A percentile compares a stretch with the other conserved stretches of the same genome.
These are phyloP conservation scores for Acanthurus lineatus DNA, from an alignment of 2,797 vertebrate genomes.

Conservation along the genomic window DNA sequence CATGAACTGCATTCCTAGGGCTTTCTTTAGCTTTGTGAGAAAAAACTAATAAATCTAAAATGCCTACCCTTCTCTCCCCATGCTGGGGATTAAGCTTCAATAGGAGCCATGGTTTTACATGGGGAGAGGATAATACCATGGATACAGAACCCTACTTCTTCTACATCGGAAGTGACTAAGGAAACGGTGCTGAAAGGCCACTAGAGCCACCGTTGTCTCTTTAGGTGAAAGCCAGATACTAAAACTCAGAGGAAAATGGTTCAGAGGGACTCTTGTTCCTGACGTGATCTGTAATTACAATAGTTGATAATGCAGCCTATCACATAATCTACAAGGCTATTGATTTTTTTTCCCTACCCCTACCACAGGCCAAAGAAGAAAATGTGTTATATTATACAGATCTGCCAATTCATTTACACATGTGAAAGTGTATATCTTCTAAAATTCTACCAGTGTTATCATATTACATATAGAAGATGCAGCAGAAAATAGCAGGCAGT, in stretches of 20 bases:
- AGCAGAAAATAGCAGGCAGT: background rate
- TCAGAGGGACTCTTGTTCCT: constrained; percentile 42
- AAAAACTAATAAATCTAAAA: constrained; percentile 81
- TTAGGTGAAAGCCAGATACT: constrained; percentile 51
- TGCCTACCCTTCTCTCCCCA: constrained; percentile 66
- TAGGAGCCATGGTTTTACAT: constrained; percentile 77
- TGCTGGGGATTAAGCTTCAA: constrained; percentile 76
- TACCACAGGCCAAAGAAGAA: constrained; percentile 1
- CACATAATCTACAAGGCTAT: constrained; percentile 4
- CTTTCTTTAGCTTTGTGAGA: constrained; percentile 74
- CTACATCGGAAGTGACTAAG: constrained; percentile 56
- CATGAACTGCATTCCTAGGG: constrained; percentile 75
- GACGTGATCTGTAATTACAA: constrained; percentile 42
- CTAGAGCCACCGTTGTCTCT: constrained; percentile 63
- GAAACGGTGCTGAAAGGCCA: constrained; percentile 63
- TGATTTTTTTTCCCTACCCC: background rate
- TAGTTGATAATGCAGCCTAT: constrained; percentile 17
- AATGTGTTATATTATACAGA: background rate
- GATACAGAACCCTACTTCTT: constrained; percentile 75
- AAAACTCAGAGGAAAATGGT: constrained; percentile 58
- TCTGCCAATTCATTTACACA: background rate
- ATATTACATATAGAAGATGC: constrained; percentile 29
- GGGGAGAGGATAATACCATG: constrained; percentile 75
- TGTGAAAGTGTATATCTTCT: constrained; percentile 12
- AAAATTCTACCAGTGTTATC: constrained; percentile 40